A percentile compares a stretch with the other conserved stretches of the same genome.
Conservation (phyloP, 2,113 vertebrate genomes). For the Lasiurus cinereus region DNA sequence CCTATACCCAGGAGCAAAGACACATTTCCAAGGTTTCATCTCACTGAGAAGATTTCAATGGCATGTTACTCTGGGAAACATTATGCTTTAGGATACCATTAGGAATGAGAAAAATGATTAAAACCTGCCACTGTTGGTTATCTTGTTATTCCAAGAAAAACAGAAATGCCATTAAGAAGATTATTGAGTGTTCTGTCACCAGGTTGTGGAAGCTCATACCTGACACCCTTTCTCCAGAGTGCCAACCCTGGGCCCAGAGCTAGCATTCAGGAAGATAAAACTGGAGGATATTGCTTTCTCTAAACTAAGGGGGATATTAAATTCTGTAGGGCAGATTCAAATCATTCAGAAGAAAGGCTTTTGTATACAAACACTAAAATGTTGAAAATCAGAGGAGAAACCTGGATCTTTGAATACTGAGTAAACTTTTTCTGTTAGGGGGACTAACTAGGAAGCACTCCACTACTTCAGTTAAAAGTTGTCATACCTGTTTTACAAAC, state of each 20-base stretch:
- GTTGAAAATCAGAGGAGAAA: neutral
- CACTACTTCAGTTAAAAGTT: neutral
- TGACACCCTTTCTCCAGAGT: neutral
- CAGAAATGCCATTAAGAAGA: neutral
- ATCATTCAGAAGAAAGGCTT: neutral
- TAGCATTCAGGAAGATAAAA: neutral
- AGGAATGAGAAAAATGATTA: neutral
- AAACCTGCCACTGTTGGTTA: neutral
- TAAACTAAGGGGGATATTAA: neutral
- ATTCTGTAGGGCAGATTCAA: neutral
- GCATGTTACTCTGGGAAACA: neutral
- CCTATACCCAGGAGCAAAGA: neutral
- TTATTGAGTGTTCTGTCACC: neutral
- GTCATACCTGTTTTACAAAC: neutral
- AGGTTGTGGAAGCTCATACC: neutral
- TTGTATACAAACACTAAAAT: neutral
- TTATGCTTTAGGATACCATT: neutral
- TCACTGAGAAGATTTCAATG: neutral
- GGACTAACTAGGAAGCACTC: neutral
- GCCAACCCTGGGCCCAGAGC: neutral
- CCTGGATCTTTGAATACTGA: neutral
- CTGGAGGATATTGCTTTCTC: neutral
- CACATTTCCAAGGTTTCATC: neutral
- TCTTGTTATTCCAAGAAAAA: neutral
- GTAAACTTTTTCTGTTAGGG: too few species aligned